These are phyloP conservation scores for Bothrops jararaca DNA, from an alignment of 2,113 vertebrate genomes.

Conservation along the genomic window DNA sequence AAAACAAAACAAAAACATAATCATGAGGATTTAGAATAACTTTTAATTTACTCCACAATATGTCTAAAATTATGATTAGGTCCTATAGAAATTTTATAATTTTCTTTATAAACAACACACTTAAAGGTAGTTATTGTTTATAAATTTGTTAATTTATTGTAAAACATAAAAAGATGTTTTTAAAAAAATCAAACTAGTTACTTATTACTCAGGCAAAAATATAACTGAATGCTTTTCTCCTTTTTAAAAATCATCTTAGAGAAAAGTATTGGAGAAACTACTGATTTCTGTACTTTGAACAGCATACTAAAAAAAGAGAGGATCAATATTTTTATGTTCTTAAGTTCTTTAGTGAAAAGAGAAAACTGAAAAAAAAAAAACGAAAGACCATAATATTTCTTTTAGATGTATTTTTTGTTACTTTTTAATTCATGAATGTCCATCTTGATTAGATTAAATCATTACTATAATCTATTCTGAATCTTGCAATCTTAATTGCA, in stretches of 20 bases:
- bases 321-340: background rate
- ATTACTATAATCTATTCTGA: background rate
- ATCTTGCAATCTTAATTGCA: background rate
- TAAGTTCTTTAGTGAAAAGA: background rate
- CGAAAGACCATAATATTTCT: background rate
- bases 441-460: background rate
- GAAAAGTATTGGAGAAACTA: background rate
- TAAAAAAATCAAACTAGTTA: background rate
- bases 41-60: conserved; percentile 32
- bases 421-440: background rate
- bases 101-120: conserved; percentile 26
- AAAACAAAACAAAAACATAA: conserved; percentile 11
- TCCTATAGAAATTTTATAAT: conserved; percentile 29
- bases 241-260: background rate
- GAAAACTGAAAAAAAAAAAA: too few species aligned
- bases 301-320: background rate
- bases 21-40: conserved; percentile 24
- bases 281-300: background rate
- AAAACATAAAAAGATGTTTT: background rate
- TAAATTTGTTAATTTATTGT: background rate
- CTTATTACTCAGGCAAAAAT: background rate
- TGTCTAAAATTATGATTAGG: conserved; percentile 46
- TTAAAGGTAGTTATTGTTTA: background rate
- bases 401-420: background rate
- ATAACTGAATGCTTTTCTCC: background rate